Evolutionary conservation across 2,888 invertebrate genomes (phyloP), one percentile per base, ranked within the genome.

Genomic region (Ctenicera cuprea): DNA sequence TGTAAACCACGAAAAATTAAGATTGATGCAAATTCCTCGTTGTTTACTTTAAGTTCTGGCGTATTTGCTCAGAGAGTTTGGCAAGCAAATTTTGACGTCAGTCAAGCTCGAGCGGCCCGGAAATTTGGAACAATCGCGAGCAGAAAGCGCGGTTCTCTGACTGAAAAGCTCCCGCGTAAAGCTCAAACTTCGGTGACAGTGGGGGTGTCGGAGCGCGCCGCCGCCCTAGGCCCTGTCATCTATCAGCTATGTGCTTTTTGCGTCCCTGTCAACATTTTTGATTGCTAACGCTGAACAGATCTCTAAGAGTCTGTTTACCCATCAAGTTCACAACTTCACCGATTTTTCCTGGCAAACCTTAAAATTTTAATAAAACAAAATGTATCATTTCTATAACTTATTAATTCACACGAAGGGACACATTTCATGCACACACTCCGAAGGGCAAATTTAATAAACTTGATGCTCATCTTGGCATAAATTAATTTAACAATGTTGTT

Each of bases 241-340:
- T 80, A 85, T 84, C 84, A 84, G 80, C 75, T 78, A 70, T 76
- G 77, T 80, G 80, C 80, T 84, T 84, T 84, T 85, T 82, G 82
- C 83, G 81, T 82, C 78, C 79, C 80, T 81, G 84, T 83, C 84
- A 84, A 83, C 84, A 83, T 84, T 85, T 84, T 83, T 82, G 82
- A 83, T 84, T 83, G 83, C 82, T 80, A 82, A 83, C 82, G 80
- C 80, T 75, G 79, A 80, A 75, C 80, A 78, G 78, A 80, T 78
- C 77, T 65, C 57, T 57, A 57, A 65, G 33, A 70, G 64, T 74
- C 57, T 69, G 61, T 74, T 70, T 70, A 45, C 73, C 64, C 70
- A 65, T 65, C 64, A 65, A 52, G 64, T 69, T 64, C 57, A 61
- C 63, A 57, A 52, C 64, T 73, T 67, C 43, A 30, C 62, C 43